These are phyloP conservation scores for Delphinapterus leucas DNA, from an alignment of 2,113 vertebrate genomes.

Conservation along the genomic window DNA sequence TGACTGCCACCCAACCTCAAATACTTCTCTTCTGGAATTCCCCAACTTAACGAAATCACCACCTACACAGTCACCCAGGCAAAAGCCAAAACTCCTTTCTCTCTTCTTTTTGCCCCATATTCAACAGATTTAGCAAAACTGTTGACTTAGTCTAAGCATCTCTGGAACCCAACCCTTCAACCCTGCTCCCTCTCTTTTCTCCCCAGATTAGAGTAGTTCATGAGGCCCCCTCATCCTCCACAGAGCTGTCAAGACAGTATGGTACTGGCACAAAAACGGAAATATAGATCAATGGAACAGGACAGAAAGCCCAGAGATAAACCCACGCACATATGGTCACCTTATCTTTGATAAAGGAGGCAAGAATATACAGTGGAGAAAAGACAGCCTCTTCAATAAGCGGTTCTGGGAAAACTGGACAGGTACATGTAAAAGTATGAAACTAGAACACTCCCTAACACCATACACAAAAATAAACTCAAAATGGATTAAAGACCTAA, in stretches of 20 bases:
- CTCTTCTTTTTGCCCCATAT: background rate
- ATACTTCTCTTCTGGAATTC: background rate
- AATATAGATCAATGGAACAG: too few species aligned
- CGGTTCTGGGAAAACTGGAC: too few species aligned
- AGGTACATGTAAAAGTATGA: too few species aligned
- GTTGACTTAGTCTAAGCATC: background rate
- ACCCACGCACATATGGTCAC: too few species aligned
- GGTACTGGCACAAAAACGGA: too few species aligned
- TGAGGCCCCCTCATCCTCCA: background rate
- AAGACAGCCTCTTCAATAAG: too few species aligned
- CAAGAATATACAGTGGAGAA: too few species aligned
- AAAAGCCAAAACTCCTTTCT: background rate
- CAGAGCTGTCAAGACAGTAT: background rate
- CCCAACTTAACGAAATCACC: background rate
- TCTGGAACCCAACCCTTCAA: background rate
- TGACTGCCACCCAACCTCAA: background rate
- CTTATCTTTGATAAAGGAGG: too few species aligned
- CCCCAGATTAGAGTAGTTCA: background rate
- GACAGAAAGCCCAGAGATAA: too few species aligned
- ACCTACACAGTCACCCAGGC: background rate
- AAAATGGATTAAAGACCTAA: too few species aligned
- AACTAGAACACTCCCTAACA: too few species aligned
- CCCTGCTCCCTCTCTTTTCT: background rate
- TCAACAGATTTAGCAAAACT: background rate
- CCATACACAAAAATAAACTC: too few species aligned